Percentiles rank a stretch among this genome's conserved stretches.
These are phyloP conservation scores for Bombus pyrosoma DNA, from an alignment of 1,140 invertebrate genomes.

Conservation along the genomic window DNA sequence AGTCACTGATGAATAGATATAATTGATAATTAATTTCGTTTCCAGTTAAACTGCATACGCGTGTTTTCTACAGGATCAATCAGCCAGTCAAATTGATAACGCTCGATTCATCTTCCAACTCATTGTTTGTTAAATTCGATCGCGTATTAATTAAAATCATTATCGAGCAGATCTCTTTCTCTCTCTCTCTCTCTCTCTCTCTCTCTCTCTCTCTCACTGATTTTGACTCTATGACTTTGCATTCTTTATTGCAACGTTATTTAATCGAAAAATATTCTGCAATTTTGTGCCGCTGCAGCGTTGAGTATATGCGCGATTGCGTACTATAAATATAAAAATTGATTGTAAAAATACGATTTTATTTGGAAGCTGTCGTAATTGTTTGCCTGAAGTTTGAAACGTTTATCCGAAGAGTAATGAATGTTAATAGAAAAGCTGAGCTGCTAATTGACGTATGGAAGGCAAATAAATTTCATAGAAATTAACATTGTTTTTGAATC, in stretches of 20 bases:
- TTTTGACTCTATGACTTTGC: no score
- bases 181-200: no score
- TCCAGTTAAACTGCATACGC: neutral
- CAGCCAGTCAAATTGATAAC: neutral
- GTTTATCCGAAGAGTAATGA: neutral
- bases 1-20: neutral
- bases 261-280: neutral
- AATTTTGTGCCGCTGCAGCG: neutral
- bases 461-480: no score
- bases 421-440: neutral
- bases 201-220: no score
- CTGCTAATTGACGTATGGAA: neutral
- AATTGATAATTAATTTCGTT: constrained; percentile 14
- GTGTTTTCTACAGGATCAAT: neutral
- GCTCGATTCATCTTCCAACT: neutral
- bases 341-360: no score
- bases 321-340: no score
- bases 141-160: neutral
- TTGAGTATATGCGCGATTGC: no score
- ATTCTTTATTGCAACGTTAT: no score
- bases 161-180: neutral
- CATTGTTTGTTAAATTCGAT: neutral
- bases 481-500: neutral
- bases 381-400: neutral
- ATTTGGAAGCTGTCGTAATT: no score